Conservation (phyloP, 2,888 invertebrate species). For the Tetragnatha montana region DNA sequence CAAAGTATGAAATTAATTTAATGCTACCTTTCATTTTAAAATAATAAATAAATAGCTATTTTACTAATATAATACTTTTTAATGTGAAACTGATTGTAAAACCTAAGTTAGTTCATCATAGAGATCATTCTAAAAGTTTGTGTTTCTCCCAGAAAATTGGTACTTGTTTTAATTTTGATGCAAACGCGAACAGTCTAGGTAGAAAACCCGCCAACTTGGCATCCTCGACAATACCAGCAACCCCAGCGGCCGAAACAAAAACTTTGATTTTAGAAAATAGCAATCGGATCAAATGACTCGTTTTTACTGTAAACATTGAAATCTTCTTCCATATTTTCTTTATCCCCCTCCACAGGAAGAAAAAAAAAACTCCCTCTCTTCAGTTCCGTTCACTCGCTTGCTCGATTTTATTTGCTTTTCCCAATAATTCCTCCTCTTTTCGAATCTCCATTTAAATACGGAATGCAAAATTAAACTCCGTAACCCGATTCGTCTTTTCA, state of each 20-base stretch:
- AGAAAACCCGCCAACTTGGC: not conserved
- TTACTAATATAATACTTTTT: too few species aligned
- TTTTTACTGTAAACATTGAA: slow-evolving; percentile 70
- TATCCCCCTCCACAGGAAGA: slow-evolving; percentile 1
- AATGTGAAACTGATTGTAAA: too few species aligned
- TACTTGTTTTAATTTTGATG: too few species aligned
- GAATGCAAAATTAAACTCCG: slow-evolving; percentile 38
- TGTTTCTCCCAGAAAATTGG: too few species aligned
- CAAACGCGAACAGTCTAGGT: not conserved
- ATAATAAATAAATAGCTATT: too few species aligned
- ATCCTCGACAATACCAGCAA: not conserved
- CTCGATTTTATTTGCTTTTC: not conserved
- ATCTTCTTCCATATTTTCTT: slow-evolving; percentile 65
- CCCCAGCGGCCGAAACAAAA: slow-evolving; percentile 37
- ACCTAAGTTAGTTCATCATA: too few species aligned
- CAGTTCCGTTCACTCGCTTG: not conserved
- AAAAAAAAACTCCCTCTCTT: slow-evolving; percentile 4
- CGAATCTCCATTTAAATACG: slow-evolving; percentile 27
- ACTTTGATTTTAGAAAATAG: slow-evolving; percentile 62
- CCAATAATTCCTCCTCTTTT: slow-evolving; percentile 15
- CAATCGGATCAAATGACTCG: slow-evolving; percentile 56
- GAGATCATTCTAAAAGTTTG: too few species aligned
- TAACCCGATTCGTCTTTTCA: not conserved
- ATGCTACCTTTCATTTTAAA: too few species aligned
- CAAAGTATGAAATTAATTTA: too few species aligned